These are phyloP conservation scores for Drosophila nasuta DNA, from an alignment of 1,140 invertebrate genomes.

Conservation along the genomic window DNA sequence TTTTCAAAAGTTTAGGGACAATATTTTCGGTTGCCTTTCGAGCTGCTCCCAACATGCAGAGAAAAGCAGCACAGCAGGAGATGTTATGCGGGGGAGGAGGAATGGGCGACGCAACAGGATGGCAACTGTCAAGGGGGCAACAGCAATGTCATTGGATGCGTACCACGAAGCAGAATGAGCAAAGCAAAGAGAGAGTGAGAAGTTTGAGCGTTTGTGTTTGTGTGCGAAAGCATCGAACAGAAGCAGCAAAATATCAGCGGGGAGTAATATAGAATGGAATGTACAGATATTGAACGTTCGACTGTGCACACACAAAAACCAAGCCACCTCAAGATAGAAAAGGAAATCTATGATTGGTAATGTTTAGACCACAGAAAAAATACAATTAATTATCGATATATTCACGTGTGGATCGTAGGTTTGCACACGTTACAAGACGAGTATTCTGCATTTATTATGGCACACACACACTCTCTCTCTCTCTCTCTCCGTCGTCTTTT, in stretches of 20 bases:
- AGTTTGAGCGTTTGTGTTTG: not conserved
- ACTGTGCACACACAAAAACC: not conserved
- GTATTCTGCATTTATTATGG: not conserved
- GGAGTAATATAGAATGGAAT: slow-evolving; percentile 20
- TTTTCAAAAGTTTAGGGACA: slow-evolving; percentile 9
- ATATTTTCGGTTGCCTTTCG: not conserved
- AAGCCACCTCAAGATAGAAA: not conserved
- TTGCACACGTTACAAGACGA: not conserved
- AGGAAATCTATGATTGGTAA: slow-evolving; percentile 1
- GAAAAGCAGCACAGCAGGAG: slow-evolving; percentile 9
- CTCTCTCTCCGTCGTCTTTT: not conserved
- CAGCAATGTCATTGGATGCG: slow-evolving; percentile 26
- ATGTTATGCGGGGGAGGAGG: not conserved
- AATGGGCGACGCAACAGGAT: slow-evolving; percentile 12
- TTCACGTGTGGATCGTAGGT: not conserved
- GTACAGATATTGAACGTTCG: slow-evolving; percentile 10
- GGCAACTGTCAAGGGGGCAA: slow-evolving; percentile 37
- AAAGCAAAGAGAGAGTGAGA: not conserved
- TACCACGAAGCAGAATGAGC: not conserved
- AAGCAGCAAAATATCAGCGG: slow-evolving; percentile 9
- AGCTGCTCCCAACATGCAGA: not conserved
- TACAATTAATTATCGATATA: not conserved
- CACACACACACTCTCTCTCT: not conserved
- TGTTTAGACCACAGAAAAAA: not conserved
- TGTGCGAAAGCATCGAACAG: slow-evolving; percentile 13